phyloP scores from a whole-genome alignment of 2,888 invertebrate genomes.

The Barypeithes pellucidus region DNA sequence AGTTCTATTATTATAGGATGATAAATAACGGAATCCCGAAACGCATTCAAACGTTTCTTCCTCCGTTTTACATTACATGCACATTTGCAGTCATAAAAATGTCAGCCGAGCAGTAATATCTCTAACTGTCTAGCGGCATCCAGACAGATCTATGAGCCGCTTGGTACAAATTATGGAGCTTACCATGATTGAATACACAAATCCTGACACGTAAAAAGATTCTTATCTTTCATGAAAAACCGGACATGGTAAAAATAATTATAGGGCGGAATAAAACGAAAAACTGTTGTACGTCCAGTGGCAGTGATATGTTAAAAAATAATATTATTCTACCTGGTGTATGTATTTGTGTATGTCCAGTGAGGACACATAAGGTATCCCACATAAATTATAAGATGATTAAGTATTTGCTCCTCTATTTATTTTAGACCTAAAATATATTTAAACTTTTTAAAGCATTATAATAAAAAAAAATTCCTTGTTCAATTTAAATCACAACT shows the following conservation, averaged over 20 bases:
- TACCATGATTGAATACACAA: conserved; percentile 41
- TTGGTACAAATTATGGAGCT: conserved; percentile 36
- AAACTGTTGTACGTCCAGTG: conserved; percentile 4
- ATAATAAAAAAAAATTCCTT: no score
- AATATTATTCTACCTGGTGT: no score
- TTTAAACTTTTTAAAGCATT: no score
- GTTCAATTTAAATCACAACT: no score
- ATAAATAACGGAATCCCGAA: background rate
- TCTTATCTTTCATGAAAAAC: conserved; percentile 41
- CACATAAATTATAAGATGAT: no score
- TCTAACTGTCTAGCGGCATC: conserved; percentile 21
- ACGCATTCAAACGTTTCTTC: background rate
- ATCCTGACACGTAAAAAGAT: conserved; percentile 39
- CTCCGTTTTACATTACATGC: background rate
- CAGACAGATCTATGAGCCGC: conserved; percentile 27
- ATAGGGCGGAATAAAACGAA: conserved; percentile 25
- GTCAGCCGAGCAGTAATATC: conserved; percentile 10
- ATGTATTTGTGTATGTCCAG: no score
- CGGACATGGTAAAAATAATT: conserved; percentile 31
- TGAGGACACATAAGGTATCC: no score
- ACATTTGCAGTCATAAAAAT: conserved; percentile 9
- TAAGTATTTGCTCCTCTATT: no score
- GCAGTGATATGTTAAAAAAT: no score
- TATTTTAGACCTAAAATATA: no score
- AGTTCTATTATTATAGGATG: no score